These are phyloP conservation scores for Thamnophis elegans DNA, from an alignment of 2,797 vertebrate genomes.

Conservation along the genomic window DNA sequence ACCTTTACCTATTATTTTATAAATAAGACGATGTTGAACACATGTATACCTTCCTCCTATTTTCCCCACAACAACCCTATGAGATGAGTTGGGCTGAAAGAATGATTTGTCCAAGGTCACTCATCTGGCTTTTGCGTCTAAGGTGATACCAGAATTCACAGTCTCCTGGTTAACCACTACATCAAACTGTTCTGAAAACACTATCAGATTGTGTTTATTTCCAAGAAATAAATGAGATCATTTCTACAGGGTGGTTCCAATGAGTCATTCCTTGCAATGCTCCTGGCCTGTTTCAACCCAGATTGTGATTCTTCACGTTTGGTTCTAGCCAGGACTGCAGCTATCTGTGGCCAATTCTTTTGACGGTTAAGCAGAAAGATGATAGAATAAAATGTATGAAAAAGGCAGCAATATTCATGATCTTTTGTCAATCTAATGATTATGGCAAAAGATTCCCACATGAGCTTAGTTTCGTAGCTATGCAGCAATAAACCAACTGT, in stretches of 20 bases:
- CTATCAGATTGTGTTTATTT: background rate
- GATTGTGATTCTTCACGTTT: background rate
- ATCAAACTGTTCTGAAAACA: background rate
- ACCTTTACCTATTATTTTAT: too few relatives aligned
- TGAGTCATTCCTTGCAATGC: constrained; percentile 1
- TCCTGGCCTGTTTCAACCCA: background rate
- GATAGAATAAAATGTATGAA: background rate
- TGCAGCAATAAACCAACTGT: constrained; percentile 19
- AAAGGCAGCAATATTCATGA: background rate
- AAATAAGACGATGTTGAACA: background rate
- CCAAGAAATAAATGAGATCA: background rate
- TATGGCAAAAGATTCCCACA: background rate
- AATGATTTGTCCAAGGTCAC: background rate
- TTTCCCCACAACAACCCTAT: background rate
- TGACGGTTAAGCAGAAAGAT: background rate
- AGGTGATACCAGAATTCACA: background rate
- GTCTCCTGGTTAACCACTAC: background rate
- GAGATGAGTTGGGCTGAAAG: background rate
- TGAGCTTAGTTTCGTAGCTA: background rate
- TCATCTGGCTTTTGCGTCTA: background rate
- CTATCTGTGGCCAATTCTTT: background rate
- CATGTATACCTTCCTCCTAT: background rate
- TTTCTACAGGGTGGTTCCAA: background rate
- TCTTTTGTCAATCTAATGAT: background rate
- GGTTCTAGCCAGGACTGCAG: background rate